Base-by-base conservation (phyloP, 2,888 invertebrate genomes). In the Nebria salina region DNA sequence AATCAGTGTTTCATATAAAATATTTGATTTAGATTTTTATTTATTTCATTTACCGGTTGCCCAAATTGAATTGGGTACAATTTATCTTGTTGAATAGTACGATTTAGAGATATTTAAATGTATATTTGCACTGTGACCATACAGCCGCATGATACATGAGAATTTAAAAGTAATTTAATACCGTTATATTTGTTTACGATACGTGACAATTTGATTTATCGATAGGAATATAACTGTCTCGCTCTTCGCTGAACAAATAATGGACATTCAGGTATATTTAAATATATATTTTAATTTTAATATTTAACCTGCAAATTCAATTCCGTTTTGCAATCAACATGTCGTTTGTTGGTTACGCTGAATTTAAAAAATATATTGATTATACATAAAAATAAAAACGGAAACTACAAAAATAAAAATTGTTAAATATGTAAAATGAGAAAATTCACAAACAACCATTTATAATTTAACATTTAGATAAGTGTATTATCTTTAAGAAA, bases 151-250 rank as follows among this genome's bases (percentile, higher is more conserved):
- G 79, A 79, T 79, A 75, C 79, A 79, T 79, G 79, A 80, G 80
- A 80, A 75, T 80, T 80, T 80, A 75, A 80, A 75, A 80, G 79
- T 80, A 75, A 80, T 75, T 75, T 75, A 75, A 80, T 75, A 72
- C 75, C 80, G 74, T 75, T 75, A 80, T 80, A 75, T 80, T 75
- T 80, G 80, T 75, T 80, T 80, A 80, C 74, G 80, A 34, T 75
- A 75, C 25, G 80, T 80, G 80, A 80, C 75, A 80, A 75, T 80
- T 80, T 80, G 80, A 80, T 75, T 80, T 80, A 80, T 75, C 72
- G 80, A 80, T 80, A 75, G 73, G 72, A 78, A 72, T 80, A 75
- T 75, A 80, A 43, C 80, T 70, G 66, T 64, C 72, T 80, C 72
- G 13, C 42, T 66, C 68, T 80, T 54, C 13, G 54, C 54, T 54